Base-by-base conservation (phyloP, 2,888 invertebrate species). In the Lingula anatina region DNA sequence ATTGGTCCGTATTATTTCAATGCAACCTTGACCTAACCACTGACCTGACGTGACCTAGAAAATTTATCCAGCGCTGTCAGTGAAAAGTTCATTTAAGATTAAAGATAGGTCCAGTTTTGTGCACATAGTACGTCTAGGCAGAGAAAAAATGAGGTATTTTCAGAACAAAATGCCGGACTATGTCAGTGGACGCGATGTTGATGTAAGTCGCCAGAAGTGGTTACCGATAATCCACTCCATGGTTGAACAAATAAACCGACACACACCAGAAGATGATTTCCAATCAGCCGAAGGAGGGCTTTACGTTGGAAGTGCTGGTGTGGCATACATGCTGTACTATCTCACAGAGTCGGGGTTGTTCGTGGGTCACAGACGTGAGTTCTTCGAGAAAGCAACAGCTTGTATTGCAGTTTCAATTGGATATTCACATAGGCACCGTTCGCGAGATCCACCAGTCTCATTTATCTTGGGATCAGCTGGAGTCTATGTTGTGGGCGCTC, bases 391-490 rank as follows among this genome's bases (percentile, higher is more conserved):
- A 62, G 84, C 84, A 1, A 62, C 82, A 2, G 81, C 84, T 45
- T 87, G 86, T 66, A 75, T 86, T 20, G 78, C 81, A 46, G 84
- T 84, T 9, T 83, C 86, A 2, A 70, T 86, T 51, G 78, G 81
- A 36, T 80, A 81, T 47, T 78, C 80, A 7, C 68, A 76, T n/a
- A 25, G 52, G 50, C 27, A 74, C 73, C n/a, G 75, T 72, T 53
- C 75, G 52, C 46, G 81, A 64, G 62, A 77, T n/a, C 85, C 86
- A 52, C 80, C 82, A 42, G 85, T 84, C 15, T 84, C 86, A 0
- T 89, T 90, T 73, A 73, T 90, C 15, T 81, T 89, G n/a, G 90
- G 90, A 2, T 85, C 86, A 65, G 85, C 85, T 9, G 91, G 91
- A 0, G 83, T 87, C 3, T 85, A 84, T 66, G 88, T 88, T 1